Base-by-base conservation (phyloP, 2,113 vertebrate species). In the Rhadina sibilatrix region DNA sequence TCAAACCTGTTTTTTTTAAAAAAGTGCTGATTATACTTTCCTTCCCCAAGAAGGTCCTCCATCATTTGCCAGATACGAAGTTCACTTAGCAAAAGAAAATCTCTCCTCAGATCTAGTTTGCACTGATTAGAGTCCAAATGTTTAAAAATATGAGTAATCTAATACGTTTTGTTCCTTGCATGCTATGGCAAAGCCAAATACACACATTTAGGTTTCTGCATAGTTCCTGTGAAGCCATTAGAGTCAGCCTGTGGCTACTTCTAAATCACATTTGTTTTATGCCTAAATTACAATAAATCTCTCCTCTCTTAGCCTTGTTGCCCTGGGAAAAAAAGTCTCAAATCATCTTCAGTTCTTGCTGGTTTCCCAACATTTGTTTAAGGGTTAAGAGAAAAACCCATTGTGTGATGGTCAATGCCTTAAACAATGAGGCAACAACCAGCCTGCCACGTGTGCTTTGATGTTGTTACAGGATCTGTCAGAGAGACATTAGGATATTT, bases 121-220 rank as follows among this genome's bases (percentile, higher is more conserved):
- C 23, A 49, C 28, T 59, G 44, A 35, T 22, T 68, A 31, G 28
- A 81, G 37, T 33, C 24, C 28, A 57, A 54, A 33, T 53, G 19
- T 69, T 72, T 50, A 14, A 40, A 94, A 59, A 27, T 7, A 17
- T 35, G 4, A 15, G 15, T 57, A 44, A 75, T 33, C 3, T 21
- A 22, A 35, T 22, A 35, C 0, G 0, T 10, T 56, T 15, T 35
- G 52, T n/a, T 8, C 17, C 27, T 44, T 31, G 57, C 11, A 2
- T 44, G 15, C 37, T 61, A 9, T 22, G 46, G 72, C 40, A 90
- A 61, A 94, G 18, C n/a, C 65, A 47, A 82, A 82, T 40, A 44
- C 12, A 47, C 65, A 61, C 38, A 40, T 40, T 42, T n/a, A 31
- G 61, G 28, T 60, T 86, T 89, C n/a, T 54, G 28, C 6, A 4